These are phyloP conservation scores for Agrypnia vestita DNA, from an alignment of 1,140 invertebrate genomes.

Conservation along the genomic window DNA sequence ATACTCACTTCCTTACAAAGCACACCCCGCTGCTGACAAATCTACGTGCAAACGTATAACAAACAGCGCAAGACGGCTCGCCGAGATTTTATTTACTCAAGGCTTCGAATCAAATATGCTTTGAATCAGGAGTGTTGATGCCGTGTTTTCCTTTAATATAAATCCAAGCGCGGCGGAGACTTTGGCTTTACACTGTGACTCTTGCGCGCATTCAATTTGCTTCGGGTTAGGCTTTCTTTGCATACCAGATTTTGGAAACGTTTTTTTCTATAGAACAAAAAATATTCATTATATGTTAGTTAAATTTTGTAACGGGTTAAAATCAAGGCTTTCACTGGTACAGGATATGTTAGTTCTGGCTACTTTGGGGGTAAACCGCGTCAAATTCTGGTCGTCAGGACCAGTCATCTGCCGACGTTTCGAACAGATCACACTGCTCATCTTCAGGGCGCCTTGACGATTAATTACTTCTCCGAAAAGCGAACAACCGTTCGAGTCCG, in stretches of 20 bases:
- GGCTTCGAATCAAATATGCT: conserved; percentile 61
- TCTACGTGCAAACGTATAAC: conserved; percentile 60
- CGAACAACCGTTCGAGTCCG: too few species aligned
- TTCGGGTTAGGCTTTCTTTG: conserved; percentile 14
- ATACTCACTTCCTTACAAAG: conserved; percentile 37
- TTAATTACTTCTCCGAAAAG: too few species aligned
- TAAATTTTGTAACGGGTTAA: too few species aligned
- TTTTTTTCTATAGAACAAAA: background rate
- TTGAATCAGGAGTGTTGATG: conserved; percentile 61
- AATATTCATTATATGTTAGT: too few species aligned
- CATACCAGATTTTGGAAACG: background rate
- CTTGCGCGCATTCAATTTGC: conserved; percentile 30
- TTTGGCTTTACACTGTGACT: conserved; percentile 11
- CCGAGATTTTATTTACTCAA: conserved; percentile 60
- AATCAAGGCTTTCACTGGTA: too few species aligned
- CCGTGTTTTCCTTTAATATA: conserved; percentile 59
- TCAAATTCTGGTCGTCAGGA: too few species aligned
- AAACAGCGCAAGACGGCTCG: conserved; percentile 59
- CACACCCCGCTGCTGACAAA: conserved; percentile 30
- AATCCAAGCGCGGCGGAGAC: conserved; percentile 40
- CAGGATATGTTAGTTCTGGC: too few species aligned
- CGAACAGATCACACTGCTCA: too few species aligned
- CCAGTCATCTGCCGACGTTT: too few species aligned
- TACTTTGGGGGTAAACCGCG: too few species aligned
- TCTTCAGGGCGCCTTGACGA: too few species aligned